A percentile compares a stretch with the other conserved stretches of the same genome.
Conservation (phyloP, 1,140 invertebrate species). For the Atopsyche davidsoni region DNA sequence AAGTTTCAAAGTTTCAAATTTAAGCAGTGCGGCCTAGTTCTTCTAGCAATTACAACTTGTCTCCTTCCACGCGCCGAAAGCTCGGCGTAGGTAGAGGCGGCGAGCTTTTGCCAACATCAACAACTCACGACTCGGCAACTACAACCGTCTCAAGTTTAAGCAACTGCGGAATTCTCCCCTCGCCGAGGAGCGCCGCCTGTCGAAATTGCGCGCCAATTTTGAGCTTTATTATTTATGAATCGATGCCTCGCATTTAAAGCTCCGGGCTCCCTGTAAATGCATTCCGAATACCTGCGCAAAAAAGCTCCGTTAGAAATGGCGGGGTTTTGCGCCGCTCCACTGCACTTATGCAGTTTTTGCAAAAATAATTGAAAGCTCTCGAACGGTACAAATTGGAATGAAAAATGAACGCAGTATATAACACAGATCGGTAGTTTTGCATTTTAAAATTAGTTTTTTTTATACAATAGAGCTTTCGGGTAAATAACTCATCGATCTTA, state of each 20-base stretch:
- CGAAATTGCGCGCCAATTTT: not conserved
- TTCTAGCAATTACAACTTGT: too few species aligned
- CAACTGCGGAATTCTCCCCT: not conserved
- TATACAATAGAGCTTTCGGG: too few species aligned
- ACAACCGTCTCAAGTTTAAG: not conserved
- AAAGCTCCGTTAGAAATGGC: not conserved
- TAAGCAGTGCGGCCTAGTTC: too few species aligned
- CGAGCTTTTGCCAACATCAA: too few species aligned
- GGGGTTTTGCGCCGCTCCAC: not conserved
- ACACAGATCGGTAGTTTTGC: too few species aligned
- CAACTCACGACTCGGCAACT: too few species aligned
- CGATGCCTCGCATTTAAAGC: not conserved
- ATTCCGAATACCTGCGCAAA: not conserved
- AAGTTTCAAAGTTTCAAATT: too few species aligned
- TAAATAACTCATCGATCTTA: too few species aligned
- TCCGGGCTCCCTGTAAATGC: not conserved
- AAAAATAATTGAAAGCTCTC: not conserved
- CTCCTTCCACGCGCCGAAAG: too few species aligned
- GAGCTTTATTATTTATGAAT: not conserved
- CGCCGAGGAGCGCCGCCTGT: not conserved
- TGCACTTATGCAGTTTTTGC: not conserved
- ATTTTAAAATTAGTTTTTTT: too few species aligned
- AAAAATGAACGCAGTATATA: too few species aligned
- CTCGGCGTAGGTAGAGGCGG: too few species aligned
- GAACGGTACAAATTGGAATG: not conserved